Conservation (phyloP, 1,140 invertebrate genomes). For the Conus ventricosus region DNA sequence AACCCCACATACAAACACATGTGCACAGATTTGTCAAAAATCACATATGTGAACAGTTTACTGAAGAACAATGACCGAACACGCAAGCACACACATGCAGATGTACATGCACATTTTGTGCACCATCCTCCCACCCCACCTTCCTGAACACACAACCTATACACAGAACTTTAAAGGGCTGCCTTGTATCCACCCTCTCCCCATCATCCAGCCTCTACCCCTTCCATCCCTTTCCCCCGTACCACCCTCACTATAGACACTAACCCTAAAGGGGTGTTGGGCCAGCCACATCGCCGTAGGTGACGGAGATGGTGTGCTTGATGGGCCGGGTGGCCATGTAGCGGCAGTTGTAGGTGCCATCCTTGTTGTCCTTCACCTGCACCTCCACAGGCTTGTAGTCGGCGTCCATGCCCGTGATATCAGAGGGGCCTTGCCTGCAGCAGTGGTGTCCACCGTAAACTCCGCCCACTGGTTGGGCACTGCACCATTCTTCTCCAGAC, state of each 20-base stretch:
- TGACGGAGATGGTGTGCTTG: constrained; percentile 87
- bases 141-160: no score
- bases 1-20: no score
- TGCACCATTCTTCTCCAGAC: constrained; percentile 72
- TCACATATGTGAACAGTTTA: no score
- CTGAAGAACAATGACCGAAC: no score
- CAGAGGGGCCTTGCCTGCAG: constrained; percentile 87
- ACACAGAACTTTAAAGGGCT: no score
- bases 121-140: no score
- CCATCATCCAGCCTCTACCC: background rate
- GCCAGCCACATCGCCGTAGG: constrained; percentile 89
- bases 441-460: constrained; percentile 81
- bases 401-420: constrained; percentile 78
- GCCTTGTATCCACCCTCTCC: no score
- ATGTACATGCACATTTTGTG: no score
- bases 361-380: constrained; percentile 82
- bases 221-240: no score
- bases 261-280: constrained; percentile 87
- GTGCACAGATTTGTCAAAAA: no score
- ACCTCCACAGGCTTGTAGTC: constrained; percentile 81
- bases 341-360: constrained; percentile 81
- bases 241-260: constrained; percentile 28
- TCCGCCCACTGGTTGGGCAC: constrained; percentile 76
- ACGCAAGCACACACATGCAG: no score
- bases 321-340: constrained; percentile 86